Conservation (phyloP, 2,113 vertebrate species). For the Actenoides hombroni region DNA sequence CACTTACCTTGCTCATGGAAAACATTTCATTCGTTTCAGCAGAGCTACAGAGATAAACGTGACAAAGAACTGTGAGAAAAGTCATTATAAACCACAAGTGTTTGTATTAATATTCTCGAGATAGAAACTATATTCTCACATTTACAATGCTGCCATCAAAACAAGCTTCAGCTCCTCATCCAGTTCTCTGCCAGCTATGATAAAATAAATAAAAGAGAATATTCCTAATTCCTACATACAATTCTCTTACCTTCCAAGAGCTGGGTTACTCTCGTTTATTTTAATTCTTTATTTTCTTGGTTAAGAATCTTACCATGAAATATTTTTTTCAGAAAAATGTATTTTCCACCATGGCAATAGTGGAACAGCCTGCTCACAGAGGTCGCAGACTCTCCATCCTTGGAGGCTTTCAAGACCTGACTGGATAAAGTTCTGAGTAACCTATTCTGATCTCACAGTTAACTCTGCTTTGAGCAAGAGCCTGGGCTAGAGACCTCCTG, state of each 20-base stretch:
- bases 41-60: neutral
- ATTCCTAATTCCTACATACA: neutral
- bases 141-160: constrained; percentile 4
- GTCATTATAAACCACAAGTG: neutral
- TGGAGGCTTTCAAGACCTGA: neutral
- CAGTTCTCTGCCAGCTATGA: neutral
- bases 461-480: neutral
- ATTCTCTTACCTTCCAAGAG: neutral
- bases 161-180: neutral
- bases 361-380: neutral
- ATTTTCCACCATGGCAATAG: neutral
- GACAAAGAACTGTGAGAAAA: neutral
- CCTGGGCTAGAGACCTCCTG: neutral
- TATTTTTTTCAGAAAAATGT: neutral
- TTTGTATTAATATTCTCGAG: neutral
- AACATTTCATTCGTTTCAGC: neutral
- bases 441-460: neutral
- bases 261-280: neutral
- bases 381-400: neutral
- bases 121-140: neutral
- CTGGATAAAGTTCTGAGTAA: neutral
- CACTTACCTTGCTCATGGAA: neutral
- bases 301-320: neutral
- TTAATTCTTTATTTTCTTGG: neutral
- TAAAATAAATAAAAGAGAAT: neutral